Evolutionary conservation across 1,140 invertebrate species (phyloP), one percentile per base, ranked within the genome.

Genomic region (Drosophila lacteicornis): DNA sequence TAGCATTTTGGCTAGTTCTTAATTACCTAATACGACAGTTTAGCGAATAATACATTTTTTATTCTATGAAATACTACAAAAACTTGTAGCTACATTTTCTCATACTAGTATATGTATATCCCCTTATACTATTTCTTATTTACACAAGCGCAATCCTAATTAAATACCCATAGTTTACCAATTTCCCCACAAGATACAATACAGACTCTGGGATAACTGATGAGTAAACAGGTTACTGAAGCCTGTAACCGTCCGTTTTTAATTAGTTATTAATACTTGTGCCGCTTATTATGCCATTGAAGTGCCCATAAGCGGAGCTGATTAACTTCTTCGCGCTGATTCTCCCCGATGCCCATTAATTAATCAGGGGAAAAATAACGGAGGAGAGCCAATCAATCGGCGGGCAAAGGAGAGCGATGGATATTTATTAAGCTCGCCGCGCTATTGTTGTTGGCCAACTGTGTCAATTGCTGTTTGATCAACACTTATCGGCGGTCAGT

Each of bases 401-500:
- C 25, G 17, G 13, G 15, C 38, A 60, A n/a, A 51, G 42, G 27
- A 25, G 38, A n/a, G 19, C 62, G 27, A 40, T 68, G 62, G 43
- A 59, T 55, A 75, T 43, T 75, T 62, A 69, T 74, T 59, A 71
- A 49, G 49, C 63, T 40, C 43, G 33, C 43, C 47, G 36, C 50
- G 43, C 47, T 62, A 40, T 59, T 66, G 47, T 70, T 68, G 55
- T 62, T 75, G 65, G 43, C 49, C 30, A 85, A 84, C 55, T 85
- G 82, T 84, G 82, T 81, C 82, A 84, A 84, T 81, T 80, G 78
- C 43, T 84, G 79, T 84, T 85, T 84, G 82, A 69, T 50, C 74
- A 81, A 65, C 81, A 84, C 77, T 80, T 59, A 73, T 80, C 62
- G 19, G 33, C 51, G 38, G 60, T 49, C n/a, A 22, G 36, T n/a